Conservation (phyloP, 2,797 vertebrate genomes). For the Orestias chungarensis region DNA sequence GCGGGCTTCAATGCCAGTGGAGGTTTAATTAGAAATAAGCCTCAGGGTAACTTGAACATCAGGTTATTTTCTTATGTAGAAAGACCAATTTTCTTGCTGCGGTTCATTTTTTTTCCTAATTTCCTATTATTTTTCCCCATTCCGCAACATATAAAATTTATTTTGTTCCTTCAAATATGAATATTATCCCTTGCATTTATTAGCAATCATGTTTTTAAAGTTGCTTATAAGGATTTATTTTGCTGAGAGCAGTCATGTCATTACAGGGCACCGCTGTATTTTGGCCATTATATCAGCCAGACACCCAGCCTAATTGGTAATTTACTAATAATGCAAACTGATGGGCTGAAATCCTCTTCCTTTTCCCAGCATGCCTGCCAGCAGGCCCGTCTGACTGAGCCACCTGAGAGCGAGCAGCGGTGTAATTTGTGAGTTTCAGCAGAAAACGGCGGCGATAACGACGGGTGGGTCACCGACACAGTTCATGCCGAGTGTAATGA, state of each 20-base stretch:
- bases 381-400: conserved; percentile 58
- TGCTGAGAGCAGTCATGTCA: conserved; percentile 15
- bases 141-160: conserved; percentile 6
- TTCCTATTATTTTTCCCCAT: conserved; percentile 9
- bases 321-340: conserved; percentile 50
- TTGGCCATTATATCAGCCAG: conserved; percentile 25
- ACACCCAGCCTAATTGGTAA: conserved; percentile 62
- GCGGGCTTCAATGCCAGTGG: conserved; percentile 35
- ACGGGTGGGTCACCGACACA: conserved; percentile 55
- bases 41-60: conserved; percentile 63
- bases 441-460: conserved; percentile 52
- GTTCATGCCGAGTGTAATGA: conserved; percentile 60
- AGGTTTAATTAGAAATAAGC: conserved; percentile 67
- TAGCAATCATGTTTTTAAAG: background rate
- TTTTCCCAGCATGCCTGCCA: conserved; percentile 38
- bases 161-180: background rate
- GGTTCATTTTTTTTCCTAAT: conserved; percentile 31
- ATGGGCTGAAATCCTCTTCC: conserved; percentile 24
- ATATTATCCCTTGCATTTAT: background rate
- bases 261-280: conserved; percentile 16
- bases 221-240: background rate
- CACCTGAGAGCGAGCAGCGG: conserved; percentile 41
- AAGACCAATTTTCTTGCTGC: conserved; percentile 2
- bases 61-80: conserved; percentile 33
- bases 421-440: conserved; percentile 56